These are phyloP conservation scores for Acinonyx jubatus DNA, from an alignment of 2,113 vertebrate species.

Conservation along the genomic window DNA sequence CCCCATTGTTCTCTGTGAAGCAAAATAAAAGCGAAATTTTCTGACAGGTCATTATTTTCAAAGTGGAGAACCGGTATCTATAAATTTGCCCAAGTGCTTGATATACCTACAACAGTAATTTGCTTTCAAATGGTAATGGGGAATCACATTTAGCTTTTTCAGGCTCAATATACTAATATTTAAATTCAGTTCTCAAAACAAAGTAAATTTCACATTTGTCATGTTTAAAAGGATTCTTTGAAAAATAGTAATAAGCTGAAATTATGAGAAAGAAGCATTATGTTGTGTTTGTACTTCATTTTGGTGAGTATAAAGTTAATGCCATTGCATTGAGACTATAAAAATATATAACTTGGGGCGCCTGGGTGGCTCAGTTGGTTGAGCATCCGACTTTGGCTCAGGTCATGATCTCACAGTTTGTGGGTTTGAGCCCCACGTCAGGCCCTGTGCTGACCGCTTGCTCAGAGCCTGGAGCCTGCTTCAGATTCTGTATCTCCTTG, in stretches of 20 bases:
- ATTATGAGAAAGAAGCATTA: conserved; percentile 26
- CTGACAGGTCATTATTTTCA: conserved; percentile 14
- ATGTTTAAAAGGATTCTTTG: conserved; percentile 24
- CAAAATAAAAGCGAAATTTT: conserved; percentile 55
- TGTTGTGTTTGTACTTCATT: conserved; percentile 28
- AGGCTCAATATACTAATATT: background rate
- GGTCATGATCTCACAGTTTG: too few relatives aligned
- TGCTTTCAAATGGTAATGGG: background rate
- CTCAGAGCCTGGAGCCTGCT: too few relatives aligned
- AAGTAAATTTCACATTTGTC: conserved; percentile 14
- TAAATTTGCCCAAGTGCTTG: background rate
- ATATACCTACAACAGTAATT: background rate
- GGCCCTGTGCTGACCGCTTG: too few relatives aligned
- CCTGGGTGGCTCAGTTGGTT: too few relatives aligned
- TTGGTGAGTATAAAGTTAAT: background rate
- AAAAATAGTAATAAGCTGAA: conserved; percentile 18
- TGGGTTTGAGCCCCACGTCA: too few relatives aligned
- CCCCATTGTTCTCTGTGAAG: background rate
- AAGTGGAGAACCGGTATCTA: background rate
- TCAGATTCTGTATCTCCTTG: too few relatives aligned
- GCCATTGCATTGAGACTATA: background rate
- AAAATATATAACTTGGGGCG: background rate
- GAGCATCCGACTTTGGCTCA: too few relatives aligned
- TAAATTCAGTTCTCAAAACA: conserved; percentile 23
- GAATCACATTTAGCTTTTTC: conserved; percentile 30